Conservation (phyloP, 2,113 vertebrate species). For the Carettochelys insculpta region DNA sequence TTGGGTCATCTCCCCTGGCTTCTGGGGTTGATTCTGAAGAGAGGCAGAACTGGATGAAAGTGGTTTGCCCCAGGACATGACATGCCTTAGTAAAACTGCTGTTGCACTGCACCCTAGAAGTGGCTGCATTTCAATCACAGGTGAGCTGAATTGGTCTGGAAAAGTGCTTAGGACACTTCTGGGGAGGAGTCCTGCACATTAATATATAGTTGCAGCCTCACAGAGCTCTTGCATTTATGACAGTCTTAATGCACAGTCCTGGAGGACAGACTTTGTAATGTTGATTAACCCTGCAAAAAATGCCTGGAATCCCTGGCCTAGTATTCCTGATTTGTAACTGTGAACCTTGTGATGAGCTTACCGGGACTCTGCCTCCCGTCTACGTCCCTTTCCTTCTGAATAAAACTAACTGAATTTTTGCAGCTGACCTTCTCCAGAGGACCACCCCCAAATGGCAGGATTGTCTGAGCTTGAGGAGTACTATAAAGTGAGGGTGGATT, state of each 20-base stretch:
- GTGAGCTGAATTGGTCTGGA: not conserved
- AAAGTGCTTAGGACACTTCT: not conserved
- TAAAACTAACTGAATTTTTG: not conserved
- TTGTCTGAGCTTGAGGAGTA: not conserved
- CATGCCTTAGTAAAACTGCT: not conserved
- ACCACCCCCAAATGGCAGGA: not conserved
- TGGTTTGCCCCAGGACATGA: not conserved
- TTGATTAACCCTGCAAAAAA: not conserved
- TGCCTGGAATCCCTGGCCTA: not conserved
- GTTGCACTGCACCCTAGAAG: not conserved
- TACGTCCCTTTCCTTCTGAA: not conserved
- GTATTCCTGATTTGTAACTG: not conserved
- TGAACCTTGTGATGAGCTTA: not conserved
- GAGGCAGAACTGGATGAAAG: not conserved
- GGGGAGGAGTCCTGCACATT: not conserved
- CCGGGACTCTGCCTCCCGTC: not conserved
- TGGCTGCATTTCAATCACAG: not conserved
- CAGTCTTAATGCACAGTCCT: not conserved
- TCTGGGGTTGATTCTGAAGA: not conserved
- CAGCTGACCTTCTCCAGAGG: not conserved
- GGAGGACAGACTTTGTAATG: not conserved
- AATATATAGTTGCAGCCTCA: rapidly evolving
- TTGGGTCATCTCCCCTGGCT: not conserved
- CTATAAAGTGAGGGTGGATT: not conserved
- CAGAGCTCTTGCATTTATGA: not conserved